Conservation (phyloP, 1,140 invertebrate genomes). For the Lethrus apterus region DNA sequence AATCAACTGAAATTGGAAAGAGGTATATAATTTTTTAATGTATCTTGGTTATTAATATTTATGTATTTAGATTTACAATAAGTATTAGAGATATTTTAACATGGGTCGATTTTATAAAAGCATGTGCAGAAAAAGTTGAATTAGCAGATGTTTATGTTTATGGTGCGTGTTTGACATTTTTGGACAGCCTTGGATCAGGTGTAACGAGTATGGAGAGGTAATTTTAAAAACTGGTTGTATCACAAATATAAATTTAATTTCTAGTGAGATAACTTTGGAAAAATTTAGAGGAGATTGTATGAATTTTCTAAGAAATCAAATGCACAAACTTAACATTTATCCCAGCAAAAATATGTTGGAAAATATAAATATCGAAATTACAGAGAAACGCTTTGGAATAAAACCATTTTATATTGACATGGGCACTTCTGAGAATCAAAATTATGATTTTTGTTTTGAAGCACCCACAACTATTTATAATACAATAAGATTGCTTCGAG, state of each 20-base stretch:
- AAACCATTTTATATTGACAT: constrained; percentile 62
- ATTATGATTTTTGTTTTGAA: constrained; percentile 59
- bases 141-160: constrained; percentile 69
- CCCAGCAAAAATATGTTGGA: constrained; percentile 30
- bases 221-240: no score
- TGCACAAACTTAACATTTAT: constrained; percentile 38
- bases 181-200: constrained; percentile 81
- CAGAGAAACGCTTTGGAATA: constrained; percentile 53
- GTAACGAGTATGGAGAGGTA: constrained; percentile 54
- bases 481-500: constrained; percentile 75
- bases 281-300: constrained; percentile 46
- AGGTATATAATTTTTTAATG: constrained; percentile 36
- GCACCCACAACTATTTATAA: constrained; percentile 82
- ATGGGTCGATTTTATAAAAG: constrained; percentile 89
- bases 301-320: constrained; percentile 47
- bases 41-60: constrained; percentile 15
- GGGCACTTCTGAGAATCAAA: constrained; percentile 34
- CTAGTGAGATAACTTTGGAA: constrained; percentile 42
- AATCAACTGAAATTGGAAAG: constrained; percentile 63
- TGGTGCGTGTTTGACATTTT: constrained; percentile 82
- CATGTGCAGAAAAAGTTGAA: constrained; percentile 44
- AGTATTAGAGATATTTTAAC: constrained; percentile 90
- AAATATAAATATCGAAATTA: constrained; percentile 28
- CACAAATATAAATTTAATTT: constrained; percentile 18
- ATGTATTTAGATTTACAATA: constrained; percentile 56